Percentiles rank a stretch among this genome's conserved stretches.
Conservation (phyloP, 2,797 vertebrate species). For the Pseudochaenichthys georgianus region DNA sequence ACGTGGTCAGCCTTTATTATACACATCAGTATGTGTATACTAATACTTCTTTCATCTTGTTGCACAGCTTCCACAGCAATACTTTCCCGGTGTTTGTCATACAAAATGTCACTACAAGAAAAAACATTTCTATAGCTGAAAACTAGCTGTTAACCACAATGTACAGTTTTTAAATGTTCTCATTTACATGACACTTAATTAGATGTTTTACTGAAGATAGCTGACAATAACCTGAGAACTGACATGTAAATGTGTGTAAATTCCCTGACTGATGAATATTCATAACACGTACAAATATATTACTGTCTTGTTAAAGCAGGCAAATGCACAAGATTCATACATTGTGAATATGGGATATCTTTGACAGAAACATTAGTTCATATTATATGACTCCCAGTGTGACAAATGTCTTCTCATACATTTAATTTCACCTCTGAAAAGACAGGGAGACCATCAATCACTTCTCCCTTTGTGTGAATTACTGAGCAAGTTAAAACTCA, state of each 20-base stretch:
- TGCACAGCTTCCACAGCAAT: neutral
- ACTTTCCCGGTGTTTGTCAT: neutral
- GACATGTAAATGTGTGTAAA: neutral
- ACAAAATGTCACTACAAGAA: neutral
- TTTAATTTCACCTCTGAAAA: constrained; percentile 14
- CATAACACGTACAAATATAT: neutral
- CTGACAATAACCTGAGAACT: neutral
- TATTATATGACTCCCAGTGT: constrained; percentile 17
- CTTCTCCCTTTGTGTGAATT: constrained; percentile 4
- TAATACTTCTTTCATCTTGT: neutral
- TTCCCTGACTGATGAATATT: constrained; percentile 5
- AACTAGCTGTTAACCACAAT: neutral
- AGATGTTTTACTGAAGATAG: neutral
- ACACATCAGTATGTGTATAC: neutral
- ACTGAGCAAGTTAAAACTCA: neutral
- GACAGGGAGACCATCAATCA: constrained; percentile 19
- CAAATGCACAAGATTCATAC: neutral
- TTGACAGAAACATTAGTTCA: constrained; percentile 20
- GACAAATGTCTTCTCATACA: constrained; percentile 26
- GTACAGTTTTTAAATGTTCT: neutral
- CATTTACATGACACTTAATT: neutral
- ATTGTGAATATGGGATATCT: constrained; percentile 11
- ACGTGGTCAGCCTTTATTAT: neutral
- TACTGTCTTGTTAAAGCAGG: neutral
- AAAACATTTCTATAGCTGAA: neutral